Evolutionary conservation across 2,113 vertebrate species (phyloP).

Genomic region (Osmerus mordax): DNA sequence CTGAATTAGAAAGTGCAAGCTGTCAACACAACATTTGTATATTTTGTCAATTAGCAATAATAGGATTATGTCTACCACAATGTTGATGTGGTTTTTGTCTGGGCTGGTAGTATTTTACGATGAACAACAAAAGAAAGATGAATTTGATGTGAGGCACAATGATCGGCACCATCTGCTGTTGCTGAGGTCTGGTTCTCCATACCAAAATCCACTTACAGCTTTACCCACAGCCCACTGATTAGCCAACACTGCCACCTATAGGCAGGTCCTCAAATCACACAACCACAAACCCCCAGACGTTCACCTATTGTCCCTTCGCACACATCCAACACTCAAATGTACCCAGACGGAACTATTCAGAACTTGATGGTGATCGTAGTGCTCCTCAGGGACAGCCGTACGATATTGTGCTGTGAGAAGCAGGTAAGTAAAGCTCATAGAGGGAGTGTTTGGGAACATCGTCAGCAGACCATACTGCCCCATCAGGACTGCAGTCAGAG

Average conservation of each 20-base stretch:
- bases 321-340: neutral
- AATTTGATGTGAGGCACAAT: conserved; percentile 43
- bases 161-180: conserved; percentile 57
- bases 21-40: conserved; percentile 46
- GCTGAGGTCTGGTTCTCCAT: conserved; percentile 37
- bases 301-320: too few relatives aligned
- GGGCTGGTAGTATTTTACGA: conserved; percentile 46
- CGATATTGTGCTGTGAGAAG: conserved; percentile 2
- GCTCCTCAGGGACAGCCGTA: conserved; percentile 8
- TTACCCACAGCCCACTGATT: conserved; percentile 13
- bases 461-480: conserved; percentile 39
- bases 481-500: conserved; percentile 45
- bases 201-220: conserved; percentile 12
- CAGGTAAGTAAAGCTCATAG: conserved; percentile 6
- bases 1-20: conserved; percentile 44
- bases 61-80: conserved; percentile 50
- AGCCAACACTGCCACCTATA: conserved; percentile 66
- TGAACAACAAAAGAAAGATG: conserved; percentile 46
- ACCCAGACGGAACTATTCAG: conserved; percentile 12
- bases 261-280: conserved; percentile 23
- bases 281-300: neutral
- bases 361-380: conserved; percentile 7
- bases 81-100: conserved; percentile 58
- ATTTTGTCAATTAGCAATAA: conserved; percentile 59
- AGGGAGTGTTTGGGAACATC: conserved; percentile 8